These are phyloP conservation scores for Diplosoma virens DNA, from an alignment of 23 tunicate species.

Conservation along the genomic window DNA sequence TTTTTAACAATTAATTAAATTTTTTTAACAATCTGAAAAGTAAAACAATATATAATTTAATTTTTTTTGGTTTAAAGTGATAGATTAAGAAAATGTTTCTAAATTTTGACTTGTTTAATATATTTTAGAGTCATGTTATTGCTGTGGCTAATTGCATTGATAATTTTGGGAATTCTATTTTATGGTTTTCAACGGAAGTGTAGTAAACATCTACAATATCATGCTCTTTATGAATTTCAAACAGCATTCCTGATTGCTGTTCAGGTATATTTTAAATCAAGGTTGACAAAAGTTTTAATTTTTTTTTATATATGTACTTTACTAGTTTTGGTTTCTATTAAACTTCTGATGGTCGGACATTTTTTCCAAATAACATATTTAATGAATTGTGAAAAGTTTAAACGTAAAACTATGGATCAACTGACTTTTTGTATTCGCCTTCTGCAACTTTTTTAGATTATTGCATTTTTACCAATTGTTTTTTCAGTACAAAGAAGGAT, in stretches of 20 bases:
- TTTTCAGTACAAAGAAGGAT: neutral
- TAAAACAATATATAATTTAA: no score
- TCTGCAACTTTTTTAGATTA: no score
- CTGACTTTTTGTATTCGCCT: no score
- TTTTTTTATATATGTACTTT: neutral
- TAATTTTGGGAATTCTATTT: neutral
- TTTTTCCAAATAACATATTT: no score
- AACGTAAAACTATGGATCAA: no score
- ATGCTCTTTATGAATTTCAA: neutral
- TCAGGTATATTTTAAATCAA: slow-evolving; percentile 15
- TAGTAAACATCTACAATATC: neutral
- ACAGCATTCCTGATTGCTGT: slow-evolving; percentile 8
- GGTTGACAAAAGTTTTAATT: neutral
- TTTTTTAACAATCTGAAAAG: no score
- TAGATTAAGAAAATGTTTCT: no score
- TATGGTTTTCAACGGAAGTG: slow-evolving; percentile 20
- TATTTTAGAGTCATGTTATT: slow-evolving; percentile 34
- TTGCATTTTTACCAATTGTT: neutral
- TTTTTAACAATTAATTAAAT: no score
- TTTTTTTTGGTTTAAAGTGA: no score
- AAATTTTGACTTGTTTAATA: no score
- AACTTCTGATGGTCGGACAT: no score
- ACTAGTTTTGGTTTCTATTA: neutral
- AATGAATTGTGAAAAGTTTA: no score
- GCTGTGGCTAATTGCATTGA: slow-evolving; percentile 40